These are phyloP conservation scores for Lepus timidus DNA, from an alignment of 2,113 vertebrate genomes.

Conservation along the genomic window DNA sequence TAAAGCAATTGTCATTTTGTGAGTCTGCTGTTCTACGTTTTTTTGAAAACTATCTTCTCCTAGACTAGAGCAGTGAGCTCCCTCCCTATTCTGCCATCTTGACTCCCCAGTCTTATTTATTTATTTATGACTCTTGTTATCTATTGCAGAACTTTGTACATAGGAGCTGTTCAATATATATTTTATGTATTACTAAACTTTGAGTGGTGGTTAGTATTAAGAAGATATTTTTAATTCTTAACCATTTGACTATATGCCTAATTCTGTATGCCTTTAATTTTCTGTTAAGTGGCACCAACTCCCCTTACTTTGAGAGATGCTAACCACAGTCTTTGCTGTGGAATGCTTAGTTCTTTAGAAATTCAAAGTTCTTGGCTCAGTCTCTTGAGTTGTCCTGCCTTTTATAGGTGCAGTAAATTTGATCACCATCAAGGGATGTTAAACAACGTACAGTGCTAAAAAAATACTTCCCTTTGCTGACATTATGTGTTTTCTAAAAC, in stretches of 20 bases:
- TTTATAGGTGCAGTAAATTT: constrained; percentile 88
- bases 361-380: constrained; percentile 86
- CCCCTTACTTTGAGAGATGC: background rate
- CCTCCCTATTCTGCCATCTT: too few relatives aligned
- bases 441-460: constrained; percentile 87
- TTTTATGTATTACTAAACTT: constrained; percentile 34
- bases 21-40: too few relatives aligned
- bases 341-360: constrained; percentile 83
- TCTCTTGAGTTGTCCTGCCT: constrained; percentile 81
- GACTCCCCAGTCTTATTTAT: background rate
- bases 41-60: too few relatives aligned
- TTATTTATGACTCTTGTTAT: background rate
- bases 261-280: constrained; percentile 25
- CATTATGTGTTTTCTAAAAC: constrained; percentile 85
- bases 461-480: constrained; percentile 88
- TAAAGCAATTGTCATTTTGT: too few relatives aligned
- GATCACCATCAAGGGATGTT: constrained; percentile 86
- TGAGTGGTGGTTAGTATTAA: background rate
- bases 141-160: background rate
- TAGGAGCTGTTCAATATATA: background rate
- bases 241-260: background rate
- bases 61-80: too few relatives aligned
- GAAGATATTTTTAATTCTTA: constrained; percentile 28
- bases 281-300: background rate
- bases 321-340: constrained; percentile 54